A percentile compares a stretch with the other conserved stretches of the same genome.
These are phyloP conservation scores for Perca schrenkii DNA, from an alignment of 2,113 vertebrate genomes.

Conservation along the genomic window DNA sequence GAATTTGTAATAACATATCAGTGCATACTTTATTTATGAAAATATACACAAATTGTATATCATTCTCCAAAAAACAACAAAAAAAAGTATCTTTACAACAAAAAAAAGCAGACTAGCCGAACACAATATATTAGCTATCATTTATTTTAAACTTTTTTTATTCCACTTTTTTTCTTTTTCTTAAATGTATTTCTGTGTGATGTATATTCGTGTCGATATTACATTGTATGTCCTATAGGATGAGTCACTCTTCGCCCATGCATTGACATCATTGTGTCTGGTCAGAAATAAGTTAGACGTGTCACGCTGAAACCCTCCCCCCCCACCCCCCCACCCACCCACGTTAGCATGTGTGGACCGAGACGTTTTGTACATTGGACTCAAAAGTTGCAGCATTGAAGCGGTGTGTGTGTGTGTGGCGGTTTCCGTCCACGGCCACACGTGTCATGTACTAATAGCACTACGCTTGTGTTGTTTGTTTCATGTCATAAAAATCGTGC, in stretches of 20 bases:
- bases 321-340: neutral
- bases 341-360: conserved; percentile 62
- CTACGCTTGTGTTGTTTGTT: conserved; percentile 71
- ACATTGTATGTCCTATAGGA: conserved; percentile 85
- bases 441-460: conserved; percentile 75
- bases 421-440: conserved; percentile 65
- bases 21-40: conserved; percentile 98
- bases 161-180: conserved; percentile 71
- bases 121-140: conserved; percentile 97
- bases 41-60: conserved; percentile 97
- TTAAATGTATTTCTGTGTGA: conserved; percentile 82
- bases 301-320: conserved; percentile 65
- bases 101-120: conserved; percentile 91
- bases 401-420: conserved; percentile 63
- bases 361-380: conserved; percentile 82
- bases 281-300: conserved; percentile 91
- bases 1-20: conserved; percentile 95
- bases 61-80: conserved; percentile 90
- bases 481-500: conserved; percentile 85
- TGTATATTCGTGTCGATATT: conserved; percentile 88
- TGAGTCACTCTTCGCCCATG: conserved; percentile 87
- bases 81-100: conserved; percentile 85
- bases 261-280: conserved; percentile 87
- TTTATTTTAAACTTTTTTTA: conserved; percentile 82
- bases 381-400: conserved; percentile 91